A percentile compares a stretch with the other conserved stretches of the same genome.
These are phyloP conservation scores for Macaca mulatta DNA, from an alignment of 2,113 vertebrate genomes.

Conservation along the genomic window DNA sequence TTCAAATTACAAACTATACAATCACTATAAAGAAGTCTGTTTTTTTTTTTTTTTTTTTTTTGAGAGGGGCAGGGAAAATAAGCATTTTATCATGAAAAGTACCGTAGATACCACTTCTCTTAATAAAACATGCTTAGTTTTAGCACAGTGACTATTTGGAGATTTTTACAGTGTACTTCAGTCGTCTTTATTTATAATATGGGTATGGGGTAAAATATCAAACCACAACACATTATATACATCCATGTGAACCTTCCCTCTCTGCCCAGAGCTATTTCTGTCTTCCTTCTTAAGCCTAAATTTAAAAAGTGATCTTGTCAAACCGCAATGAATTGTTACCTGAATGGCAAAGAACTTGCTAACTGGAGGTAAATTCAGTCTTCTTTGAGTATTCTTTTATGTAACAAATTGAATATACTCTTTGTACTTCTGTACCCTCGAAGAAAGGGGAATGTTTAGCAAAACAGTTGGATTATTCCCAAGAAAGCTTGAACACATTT, in stretches of 20 bases:
- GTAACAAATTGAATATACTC: constrained; percentile 45
- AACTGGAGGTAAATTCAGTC: not conserved
- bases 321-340: constrained; percentile 41
- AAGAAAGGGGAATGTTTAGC: not conserved
- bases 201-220: not conserved
- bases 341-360: not conserved
- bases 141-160: not conserved
- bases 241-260: not conserved
- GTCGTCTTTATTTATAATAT: constrained; percentile 36
- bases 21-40: not conserved
- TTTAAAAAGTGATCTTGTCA: constrained; percentile 53
- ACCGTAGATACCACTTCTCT: not conserved
- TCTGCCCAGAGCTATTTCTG: not conserved
- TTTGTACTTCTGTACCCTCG: constrained; percentile 10
- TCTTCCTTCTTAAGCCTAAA: not conserved
- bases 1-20: not conserved
- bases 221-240: not conserved
- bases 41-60: not conserved
- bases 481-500: not conserved
- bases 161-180: not conserved
- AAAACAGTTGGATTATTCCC: constrained; percentile 35
- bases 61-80: not conserved
- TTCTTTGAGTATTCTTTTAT: constrained; percentile 22
- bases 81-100: not conserved
- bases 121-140: not conserved